Base-by-base conservation (phyloP, 2,113 vertebrate genomes). In the Osmerus eperlanus region DNA sequence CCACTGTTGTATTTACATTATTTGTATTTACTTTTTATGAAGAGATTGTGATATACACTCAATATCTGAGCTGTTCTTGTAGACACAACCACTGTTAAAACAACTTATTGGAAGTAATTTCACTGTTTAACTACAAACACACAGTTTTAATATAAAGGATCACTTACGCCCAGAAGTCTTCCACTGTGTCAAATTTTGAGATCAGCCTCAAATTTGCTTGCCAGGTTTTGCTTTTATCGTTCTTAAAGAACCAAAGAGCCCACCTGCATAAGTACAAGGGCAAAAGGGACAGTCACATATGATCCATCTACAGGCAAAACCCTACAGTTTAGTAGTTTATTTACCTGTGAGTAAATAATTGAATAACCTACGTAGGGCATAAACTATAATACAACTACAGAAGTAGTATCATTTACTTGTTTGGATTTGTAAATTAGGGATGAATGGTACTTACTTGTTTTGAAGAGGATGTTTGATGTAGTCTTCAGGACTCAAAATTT, bases 181-280 rank as follows among this genome's bases (percentile, higher is more conserved):
- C 97, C 88, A 99, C 97, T 28, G 96, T 96, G 91, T 99, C 96
- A 74, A 99, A 96, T 76, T 96, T 98, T 64, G 97, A 96, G 88
- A 99, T 98, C 87, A 99, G 94, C 75, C 96, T 95, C 79, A 99
- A 95, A 85, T 99, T 99, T 72, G 96, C 96, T 89, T 99, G 96
- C 97, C 97, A 99, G 64, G 96, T 97, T 96, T 98, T 99, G 89
- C 95, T 99, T 93, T 99, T 99, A 90, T 99, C 97, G 89, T 99
- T 99, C 91, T 99, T 99, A 92, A 99, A 99, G 91, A 99, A 99
- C 97, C 97, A 99, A 79, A 99, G 95, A 54, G 97, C 95, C 97
- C 97, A 99, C 85, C 97, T 99, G 88, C 63, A 92, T 69, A 11
- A 3, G 8, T 12, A 12, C 51, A 72, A 78, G 77, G 28, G 59